Evolutionary conservation across 2,888 invertebrate genomes (phyloP).

Genomic region (Perdita meconis): DNA sequence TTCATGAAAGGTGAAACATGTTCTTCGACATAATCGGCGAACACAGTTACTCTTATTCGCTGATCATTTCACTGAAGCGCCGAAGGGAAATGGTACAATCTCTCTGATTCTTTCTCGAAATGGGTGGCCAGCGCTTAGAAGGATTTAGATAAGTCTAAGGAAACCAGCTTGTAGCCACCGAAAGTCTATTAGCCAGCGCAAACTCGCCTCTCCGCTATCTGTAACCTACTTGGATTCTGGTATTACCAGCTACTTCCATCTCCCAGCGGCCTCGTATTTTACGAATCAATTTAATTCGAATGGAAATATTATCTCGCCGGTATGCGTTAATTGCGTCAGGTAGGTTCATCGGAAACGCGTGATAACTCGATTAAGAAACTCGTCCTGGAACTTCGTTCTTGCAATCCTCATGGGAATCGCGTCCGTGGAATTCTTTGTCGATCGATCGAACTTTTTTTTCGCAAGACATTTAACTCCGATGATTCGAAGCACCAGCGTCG

Average conservation of each 20-base stretch:
- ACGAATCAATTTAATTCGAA: constrained; percentile 27
- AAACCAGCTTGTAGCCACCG: constrained; percentile 23
- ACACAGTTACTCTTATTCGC: background rate
- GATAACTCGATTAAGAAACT: constrained; percentile 47
- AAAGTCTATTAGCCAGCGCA: constrained; percentile 29
- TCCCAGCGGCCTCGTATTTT: constrained; percentile 2
- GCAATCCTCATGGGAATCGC: constrained; percentile 44
- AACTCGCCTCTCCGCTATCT: constrained; percentile 27
- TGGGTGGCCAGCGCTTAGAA: constrained; percentile 40
- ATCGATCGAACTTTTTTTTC: constrained; percentile 48
- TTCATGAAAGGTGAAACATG: background rate
- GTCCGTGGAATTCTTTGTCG: constrained; percentile 18
- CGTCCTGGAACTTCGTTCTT: constrained; percentile 22
- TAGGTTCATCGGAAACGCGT: constrained; percentile 37
- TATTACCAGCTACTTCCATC: constrained; percentile 15
- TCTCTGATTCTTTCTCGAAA: constrained; percentile 13
- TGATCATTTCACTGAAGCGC: background rate
- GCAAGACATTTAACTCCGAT: constrained; percentile 18
- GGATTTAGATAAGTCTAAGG: constrained; percentile 24
- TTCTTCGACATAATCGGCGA: background rate
- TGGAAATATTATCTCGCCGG: constrained; percentile 36
- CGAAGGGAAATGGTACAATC: background rate
- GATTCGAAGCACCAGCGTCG: background rate
- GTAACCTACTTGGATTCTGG: constrained; percentile 39
- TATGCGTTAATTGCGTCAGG: constrained; percentile 45